Evolutionary conservation across 2,113 vertebrate species (phyloP), one percentile per base, ranked within the genome.

Genomic region (Enhydra lutris): DNA sequence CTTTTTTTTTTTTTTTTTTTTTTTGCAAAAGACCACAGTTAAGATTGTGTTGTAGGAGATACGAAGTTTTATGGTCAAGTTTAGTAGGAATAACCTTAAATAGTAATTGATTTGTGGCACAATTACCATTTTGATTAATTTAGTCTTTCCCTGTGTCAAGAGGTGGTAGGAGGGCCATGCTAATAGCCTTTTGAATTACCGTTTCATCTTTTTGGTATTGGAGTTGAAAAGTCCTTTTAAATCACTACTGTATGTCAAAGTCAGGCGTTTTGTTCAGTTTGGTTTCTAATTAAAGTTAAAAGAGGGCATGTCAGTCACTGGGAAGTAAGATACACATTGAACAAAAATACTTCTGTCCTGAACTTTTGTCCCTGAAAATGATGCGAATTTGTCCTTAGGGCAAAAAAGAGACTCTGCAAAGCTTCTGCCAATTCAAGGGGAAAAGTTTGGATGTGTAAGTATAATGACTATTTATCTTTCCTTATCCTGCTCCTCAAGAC

Each of bases 251-350:
- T 78, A 84, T 79, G 34, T 55, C 78, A 95, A 81, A 98, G 87
- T 95, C 94, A 96, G 94, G 92, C 39, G 71, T 96, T 93, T 97
- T 89, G 63, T 96, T 98, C 85, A 13, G 84, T 97, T 98, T 96
- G 42, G 39, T 96, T 98, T 83, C 57, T 87, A 97, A 97, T 98
- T 97, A 98, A 92, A 94, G 24, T 42, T 96, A 97, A 95, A 96
- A 94, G 36, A 96, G 85, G 2, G 8, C 65, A 81, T 29, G 82
- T 26, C 26, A 85, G 36, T 63, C 78, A 17, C 89, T 84, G 74
- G 85, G 7, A 76, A 90, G 24, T 86, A 9, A 87, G 10, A 95
- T 59, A 90, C 29, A 91, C 65, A 73, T 8, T 95, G 0, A 79
- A 2, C n/a, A 91, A 57, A 47, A 5, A 7, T 95, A 18, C 50